phyloP scores from a whole-genome alignment of 2,113 vertebrate species.

The Bucco capensis region DNA sequence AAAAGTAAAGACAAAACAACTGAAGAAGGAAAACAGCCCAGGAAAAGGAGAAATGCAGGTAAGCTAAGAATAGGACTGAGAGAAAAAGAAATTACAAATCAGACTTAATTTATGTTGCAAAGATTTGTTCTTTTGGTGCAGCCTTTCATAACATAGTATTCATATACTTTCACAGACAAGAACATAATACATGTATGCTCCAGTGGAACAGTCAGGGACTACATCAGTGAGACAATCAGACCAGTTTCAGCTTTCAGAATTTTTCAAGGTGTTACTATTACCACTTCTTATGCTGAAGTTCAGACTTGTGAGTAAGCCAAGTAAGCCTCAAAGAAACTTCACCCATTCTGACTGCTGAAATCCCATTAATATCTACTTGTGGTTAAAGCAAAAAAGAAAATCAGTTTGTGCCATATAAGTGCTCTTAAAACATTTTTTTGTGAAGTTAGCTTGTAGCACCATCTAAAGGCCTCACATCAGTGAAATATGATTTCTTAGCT shows the following conservation, averaged over 20 bases:
- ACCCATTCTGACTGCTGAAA: background rate
- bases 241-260: background rate
- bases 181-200: background rate
- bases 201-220: background rate
- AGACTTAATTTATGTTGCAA: background rate
- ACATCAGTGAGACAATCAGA: no score
- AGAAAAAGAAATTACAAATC: background rate
- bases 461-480: background rate
- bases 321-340: background rate
- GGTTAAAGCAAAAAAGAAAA: background rate
- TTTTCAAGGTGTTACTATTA: background rate
- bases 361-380: background rate
- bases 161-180: background rate
- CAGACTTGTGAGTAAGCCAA: background rate
- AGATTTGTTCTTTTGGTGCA: background rate
- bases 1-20: background rate
- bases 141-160: background rate
- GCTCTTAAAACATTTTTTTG: background rate
- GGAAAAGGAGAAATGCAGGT: background rate
- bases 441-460: background rate
- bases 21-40: background rate
- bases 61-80: background rate
- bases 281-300: background rate
- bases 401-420: background rate
- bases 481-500: background rate